phyloP scores from a whole-genome alignment of 2,113 vertebrate genomes.

The Ifrita kowaldi region DNA sequence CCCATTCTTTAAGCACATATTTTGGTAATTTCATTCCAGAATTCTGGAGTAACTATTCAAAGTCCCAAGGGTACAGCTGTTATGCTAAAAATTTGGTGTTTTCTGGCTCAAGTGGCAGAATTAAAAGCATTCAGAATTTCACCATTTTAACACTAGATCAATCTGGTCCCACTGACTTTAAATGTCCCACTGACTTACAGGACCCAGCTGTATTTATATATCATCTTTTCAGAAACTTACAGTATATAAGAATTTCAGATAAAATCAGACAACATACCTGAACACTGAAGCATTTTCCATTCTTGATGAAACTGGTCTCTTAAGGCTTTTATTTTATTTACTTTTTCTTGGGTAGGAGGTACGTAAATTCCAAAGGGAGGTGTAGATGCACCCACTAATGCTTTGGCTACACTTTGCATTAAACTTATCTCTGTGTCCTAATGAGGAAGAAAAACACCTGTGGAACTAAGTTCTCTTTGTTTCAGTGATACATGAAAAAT shows the following conservation, averaged over 20 bases:
- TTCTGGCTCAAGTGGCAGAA: not conserved
- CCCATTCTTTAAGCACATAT: not conserved
- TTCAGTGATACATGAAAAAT: not conserved
- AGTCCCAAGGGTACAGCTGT: not conserved
- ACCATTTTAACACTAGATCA: not conserved
- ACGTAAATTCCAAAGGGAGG: slow-evolving; percentile 50
- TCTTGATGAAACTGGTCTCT: slow-evolving; percentile 44
- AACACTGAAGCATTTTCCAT: slow-evolving; percentile 75
- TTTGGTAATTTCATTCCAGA: not conserved
- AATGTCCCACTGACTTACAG: not conserved
- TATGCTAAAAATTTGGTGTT: not conserved
- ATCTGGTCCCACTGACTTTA: not conserved
- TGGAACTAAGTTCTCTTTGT: not conserved
- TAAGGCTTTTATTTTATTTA: slow-evolving; percentile 31
- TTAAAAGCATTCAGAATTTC: not conserved
- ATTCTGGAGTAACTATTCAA: not conserved
- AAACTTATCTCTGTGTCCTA: slow-evolving; percentile 62
- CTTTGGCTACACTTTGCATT: slow-evolving; percentile 6
- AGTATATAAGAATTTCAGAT: not conserved
- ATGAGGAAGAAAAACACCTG: not conserved
- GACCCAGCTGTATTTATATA: not conserved
- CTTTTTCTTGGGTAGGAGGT: slow-evolving; percentile 48
- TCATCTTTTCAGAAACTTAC: not conserved
- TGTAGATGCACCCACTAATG: slow-evolving; percentile 21
- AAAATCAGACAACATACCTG: slow-evolving; percentile 20